These are phyloP conservation scores for Platygyra sinensis DNA, from an alignment of 64 coral and sea anemone genomes.

Conservation along the genomic window DNA sequence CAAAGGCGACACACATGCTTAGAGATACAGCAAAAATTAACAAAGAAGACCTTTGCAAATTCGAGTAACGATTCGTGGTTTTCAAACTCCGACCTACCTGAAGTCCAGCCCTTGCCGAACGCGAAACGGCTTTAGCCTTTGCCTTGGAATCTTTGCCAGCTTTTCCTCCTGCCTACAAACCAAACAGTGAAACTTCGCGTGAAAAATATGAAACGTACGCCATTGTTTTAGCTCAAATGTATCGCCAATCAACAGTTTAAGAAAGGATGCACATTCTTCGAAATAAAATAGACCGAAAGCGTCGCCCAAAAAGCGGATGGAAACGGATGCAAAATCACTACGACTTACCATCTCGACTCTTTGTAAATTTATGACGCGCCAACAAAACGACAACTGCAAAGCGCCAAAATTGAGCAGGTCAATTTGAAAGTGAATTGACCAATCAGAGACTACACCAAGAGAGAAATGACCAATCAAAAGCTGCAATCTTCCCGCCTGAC, in stretches of 20 bases:
- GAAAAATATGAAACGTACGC: conserved; percentile 52
- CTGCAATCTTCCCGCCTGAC: conserved; percentile 70
- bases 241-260: not conserved
- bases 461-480: conserved; percentile 70
- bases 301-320: conserved; percentile 46
- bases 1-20: not conserved
- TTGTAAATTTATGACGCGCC: conserved; percentile 42
- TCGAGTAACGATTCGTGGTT: no score
- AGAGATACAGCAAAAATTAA: not conserved
- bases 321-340: conserved; percentile 69
- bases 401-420: conserved; percentile 49
- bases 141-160: conserved; percentile 99
- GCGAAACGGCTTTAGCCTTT: conserved; percentile 99
- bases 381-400: conserved; percentile 76
- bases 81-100: conserved; percentile 65
- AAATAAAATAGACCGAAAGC: not conserved
- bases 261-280: not conserved
- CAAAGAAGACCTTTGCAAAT: not conserved
- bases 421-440: conserved; percentile 81
- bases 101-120: conserved; percentile 96
- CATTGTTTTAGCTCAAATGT: not conserved
- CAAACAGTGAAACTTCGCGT: conserved; percentile 42
- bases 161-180: conserved; percentile 98
- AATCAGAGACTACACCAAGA: conserved; percentile 67
- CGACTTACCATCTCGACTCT: conserved; percentile 84